Conservation (phyloP, 1,140 invertebrate species). For the Linepithema humile region DNA sequence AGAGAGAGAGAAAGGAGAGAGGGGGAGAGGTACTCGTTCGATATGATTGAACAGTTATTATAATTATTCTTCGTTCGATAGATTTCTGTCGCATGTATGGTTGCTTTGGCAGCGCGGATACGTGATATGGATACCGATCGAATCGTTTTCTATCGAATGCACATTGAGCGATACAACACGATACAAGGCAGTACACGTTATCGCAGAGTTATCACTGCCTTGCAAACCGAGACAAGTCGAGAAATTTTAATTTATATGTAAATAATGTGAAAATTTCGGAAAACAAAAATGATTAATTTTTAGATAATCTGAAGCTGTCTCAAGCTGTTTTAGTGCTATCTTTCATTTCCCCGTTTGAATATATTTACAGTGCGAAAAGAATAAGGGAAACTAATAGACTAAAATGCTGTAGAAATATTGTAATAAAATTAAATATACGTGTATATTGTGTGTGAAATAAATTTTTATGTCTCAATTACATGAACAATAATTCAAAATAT, state of each 20-base stretch:
- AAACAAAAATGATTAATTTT: conserved; percentile 17
- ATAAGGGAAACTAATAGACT: background rate
- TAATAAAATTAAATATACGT: background rate
- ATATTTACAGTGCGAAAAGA: background rate
- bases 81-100: background rate
- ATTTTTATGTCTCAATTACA: background rate
- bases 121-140: background rate
- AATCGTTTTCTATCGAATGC: conserved; percentile 40
- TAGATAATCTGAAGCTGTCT: background rate
- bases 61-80: conserved; percentile 46
- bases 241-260: conserved; percentile 3
- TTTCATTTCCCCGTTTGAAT: background rate
- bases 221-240: background rate
- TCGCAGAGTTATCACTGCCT: background rate
- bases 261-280: background rate
- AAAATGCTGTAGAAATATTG: background rate
- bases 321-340: background rate
- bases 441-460: background rate
- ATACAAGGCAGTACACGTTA: background rate
- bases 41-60: conserved; percentile 51
- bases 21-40: background rate
- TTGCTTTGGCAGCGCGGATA: conserved; percentile 7
- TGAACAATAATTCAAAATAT: background rate
- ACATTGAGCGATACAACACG: background rate
- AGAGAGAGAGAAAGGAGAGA: conserved; percentile 2